phyloP scores from a whole-genome alignment of 2,888 invertebrate genomes.

The Galeruca laticollis region DNA sequence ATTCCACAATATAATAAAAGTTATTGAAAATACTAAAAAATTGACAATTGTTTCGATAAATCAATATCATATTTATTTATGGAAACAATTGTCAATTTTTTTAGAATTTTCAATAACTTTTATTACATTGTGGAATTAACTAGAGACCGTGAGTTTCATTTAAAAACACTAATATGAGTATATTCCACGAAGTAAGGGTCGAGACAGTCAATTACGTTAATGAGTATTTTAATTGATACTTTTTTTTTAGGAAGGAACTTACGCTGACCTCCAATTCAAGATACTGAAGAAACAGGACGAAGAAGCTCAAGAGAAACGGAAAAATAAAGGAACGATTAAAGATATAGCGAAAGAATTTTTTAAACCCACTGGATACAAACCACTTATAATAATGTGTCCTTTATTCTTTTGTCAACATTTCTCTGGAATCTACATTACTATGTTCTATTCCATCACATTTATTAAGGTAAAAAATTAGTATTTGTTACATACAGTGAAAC shows the following conservation, averaged over 20 bases:
- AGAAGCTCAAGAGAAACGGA: constrained; percentile 62
- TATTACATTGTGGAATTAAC: no score
- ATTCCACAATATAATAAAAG: no score
- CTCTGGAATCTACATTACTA: constrained; percentile 72
- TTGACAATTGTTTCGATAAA: no score
- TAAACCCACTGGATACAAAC: constrained; percentile 73
- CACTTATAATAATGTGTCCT: constrained; percentile 69
- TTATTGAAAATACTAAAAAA: no score
- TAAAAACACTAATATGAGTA: no score
- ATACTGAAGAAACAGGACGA: constrained; percentile 69
- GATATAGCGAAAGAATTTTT: constrained; percentile 66
- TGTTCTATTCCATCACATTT: constrained; percentile 74
- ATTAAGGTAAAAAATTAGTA: constrained; percentile 65
- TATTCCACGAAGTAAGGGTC: no score
- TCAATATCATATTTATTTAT: no score
- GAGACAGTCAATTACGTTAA: no score
- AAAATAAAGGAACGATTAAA: constrained; percentile 56
- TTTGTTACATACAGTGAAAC: background rate
- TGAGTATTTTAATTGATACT: background rate
- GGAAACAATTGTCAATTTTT: no score
- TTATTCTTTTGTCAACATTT: constrained; percentile 73
- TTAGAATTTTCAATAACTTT: no score
- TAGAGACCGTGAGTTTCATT: no score
- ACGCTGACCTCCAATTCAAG: constrained; percentile 69
- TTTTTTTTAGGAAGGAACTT: constrained; percentile 59